Base-by-base conservation (phyloP, 2,888 invertebrate genomes). In the Eupithecia insigniata region DNA sequence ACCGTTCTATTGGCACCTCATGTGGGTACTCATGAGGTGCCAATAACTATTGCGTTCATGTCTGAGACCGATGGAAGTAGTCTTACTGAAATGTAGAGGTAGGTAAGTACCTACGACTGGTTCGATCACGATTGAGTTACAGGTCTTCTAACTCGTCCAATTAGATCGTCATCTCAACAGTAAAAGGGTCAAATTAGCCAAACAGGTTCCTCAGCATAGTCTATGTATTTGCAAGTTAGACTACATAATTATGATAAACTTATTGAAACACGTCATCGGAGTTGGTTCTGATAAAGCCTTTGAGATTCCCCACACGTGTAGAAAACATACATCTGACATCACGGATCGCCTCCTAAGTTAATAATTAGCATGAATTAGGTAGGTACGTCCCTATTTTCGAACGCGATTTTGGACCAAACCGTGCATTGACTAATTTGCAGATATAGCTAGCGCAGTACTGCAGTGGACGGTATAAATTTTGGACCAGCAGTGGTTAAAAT, bases 171-270 rank as follows among this genome's bases (percentile, higher is more conserved):
- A 26, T 55, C 14, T 55, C 55, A 55, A 55, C 26, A 55, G 26
- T 12, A 55, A 26, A 55, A 26, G 55, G 55, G 55, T 55, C 14
- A 55, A 55, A 55, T 55, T 55, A 55, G 2, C 14, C 26, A 26
- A 55, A 55, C 55, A 14, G 55, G 55, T 55, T 55, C 14, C 26
- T 55, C 26, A 55, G 12, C 55, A 55, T 22, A 55, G 14, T 12
- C 26, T 55, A 55, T 36, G 36, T 43, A 43, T 55, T 55, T 26
- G 12, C 55, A 55, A 55, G 26, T 26, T 14, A 46, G 46, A 46
- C 26, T 55, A 55, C 55, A 5, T 55, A 55, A 55, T 55, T 55
- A 55, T 55, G 55, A 4, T 55, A 55, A 55, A 55, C 55, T 22
- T 51, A 51, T 51, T 26, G 14, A 2, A 51, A n/a, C 55, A 55